Percentiles rank a stretch among this genome's conserved stretches.
phyloP scores from a whole-genome alignment of 2,888 invertebrate species.

The Loripinus fragilis region DNA sequence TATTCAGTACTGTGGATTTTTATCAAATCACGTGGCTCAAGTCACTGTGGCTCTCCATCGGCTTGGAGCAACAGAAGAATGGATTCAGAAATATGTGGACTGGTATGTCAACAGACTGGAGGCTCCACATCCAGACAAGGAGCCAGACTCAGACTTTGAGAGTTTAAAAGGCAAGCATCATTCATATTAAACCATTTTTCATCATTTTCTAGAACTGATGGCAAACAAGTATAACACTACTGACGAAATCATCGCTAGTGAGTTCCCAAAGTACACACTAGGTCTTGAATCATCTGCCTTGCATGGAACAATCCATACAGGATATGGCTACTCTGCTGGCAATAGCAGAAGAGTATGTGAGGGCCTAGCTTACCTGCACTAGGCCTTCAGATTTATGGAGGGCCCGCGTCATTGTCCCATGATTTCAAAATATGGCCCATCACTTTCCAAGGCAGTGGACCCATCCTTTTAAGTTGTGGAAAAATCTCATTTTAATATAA shows the following conservation, averaged over 20 bases:
- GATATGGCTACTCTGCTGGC: constrained; percentile 49
- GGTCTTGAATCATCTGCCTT: constrained; percentile 54
- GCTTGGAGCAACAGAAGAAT: constrained; percentile 38
- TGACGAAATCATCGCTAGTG: constrained; percentile 42
- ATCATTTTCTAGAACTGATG: constrained; percentile 35
- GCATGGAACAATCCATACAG: constrained; percentile 56
- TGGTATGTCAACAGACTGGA: constrained; percentile 41
- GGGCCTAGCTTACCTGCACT: constrained; percentile 56
- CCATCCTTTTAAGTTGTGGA: too few relatives aligned
- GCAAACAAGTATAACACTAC: constrained; percentile 20
- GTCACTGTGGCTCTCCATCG: constrained; percentile 52
- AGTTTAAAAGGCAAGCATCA: constrained; percentile 45
- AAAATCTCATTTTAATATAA: too few relatives aligned
- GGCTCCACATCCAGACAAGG: constrained; percentile 12
- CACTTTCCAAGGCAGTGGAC: too few relatives aligned
- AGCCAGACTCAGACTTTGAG: constrained; percentile 17
- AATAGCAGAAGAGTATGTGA: constrained; percentile 43
- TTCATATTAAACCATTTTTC: constrained; percentile 40
- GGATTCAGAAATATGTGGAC: constrained; percentile 42
- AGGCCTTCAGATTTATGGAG: too few relatives aligned
- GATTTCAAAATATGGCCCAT: too few relatives aligned
- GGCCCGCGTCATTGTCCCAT: too few relatives aligned
- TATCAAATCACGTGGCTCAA: constrained; percentile 52
- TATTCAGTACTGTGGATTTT: constrained; percentile 48
- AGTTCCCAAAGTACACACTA: constrained; percentile 47